Evolutionary conservation across 2,888 invertebrate genomes (phyloP).

Genomic region (Zele albiditarsus): DNA sequence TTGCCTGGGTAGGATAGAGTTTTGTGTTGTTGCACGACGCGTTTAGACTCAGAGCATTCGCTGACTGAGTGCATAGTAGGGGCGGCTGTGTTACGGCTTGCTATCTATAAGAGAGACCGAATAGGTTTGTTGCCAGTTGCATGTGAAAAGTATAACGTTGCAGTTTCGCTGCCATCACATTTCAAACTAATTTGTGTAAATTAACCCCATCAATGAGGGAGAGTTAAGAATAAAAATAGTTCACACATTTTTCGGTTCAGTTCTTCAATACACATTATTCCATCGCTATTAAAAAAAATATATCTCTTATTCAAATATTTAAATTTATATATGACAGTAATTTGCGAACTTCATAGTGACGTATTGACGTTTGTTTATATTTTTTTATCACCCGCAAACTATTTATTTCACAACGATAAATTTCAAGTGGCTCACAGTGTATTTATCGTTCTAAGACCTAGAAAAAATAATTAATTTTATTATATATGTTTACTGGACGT

Average conservation of each 20-base stretch:
- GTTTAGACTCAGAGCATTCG: background rate
- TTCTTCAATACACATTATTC: too few species aligned
- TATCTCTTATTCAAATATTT: too few species aligned
- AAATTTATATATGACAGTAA: too few species aligned
- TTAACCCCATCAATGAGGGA: background rate
- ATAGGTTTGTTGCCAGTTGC: constrained; percentile 37
- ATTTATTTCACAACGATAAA: too few species aligned
- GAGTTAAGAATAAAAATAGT: too few species aligned
- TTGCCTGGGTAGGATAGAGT: background rate
- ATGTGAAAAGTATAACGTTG: constrained; percentile 34
- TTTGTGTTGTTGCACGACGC: background rate
- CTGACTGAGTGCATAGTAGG: constrained; percentile 5
- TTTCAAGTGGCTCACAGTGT: too few species aligned
- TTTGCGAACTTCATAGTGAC: too few species aligned
- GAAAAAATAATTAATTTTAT: background rate
- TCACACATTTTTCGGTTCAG: too few species aligned
- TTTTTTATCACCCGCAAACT: too few species aligned
- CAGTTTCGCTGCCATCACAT: constrained; percentile 29
- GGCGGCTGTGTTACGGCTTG: constrained; percentile 16
- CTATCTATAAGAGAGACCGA: constrained; percentile 25
- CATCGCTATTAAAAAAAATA: too few species aligned
- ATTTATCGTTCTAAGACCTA: background rate
- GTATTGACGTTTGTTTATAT: too few species aligned
- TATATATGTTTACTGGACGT: background rate
- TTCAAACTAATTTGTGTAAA: background rate